Conservation (phyloP, 2,888 invertebrate genomes). For the Baccha elongata region DNA sequence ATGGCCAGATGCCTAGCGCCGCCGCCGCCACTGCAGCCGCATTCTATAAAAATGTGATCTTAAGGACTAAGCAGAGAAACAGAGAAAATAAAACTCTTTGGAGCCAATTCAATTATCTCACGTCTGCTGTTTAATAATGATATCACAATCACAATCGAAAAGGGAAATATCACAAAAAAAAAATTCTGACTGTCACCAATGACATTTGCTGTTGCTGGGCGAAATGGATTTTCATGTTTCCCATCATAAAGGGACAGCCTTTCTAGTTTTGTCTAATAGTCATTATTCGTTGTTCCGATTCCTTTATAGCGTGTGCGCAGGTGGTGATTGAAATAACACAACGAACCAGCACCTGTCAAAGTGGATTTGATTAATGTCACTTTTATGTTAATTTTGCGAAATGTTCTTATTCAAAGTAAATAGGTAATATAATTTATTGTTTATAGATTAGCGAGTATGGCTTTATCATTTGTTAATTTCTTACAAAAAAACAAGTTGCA, state of each 20-base stretch:
- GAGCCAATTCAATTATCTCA: conserved; percentile 81
- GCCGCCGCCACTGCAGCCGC: conserved; percentile 9
- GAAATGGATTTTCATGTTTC: conserved; percentile 37
- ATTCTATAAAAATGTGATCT: not conserved
- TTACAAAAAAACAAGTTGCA: conserved; percentile 38
- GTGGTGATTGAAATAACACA: conserved; percentile 33
- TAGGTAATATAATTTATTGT: not conserved
- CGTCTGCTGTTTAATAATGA: conserved; percentile 76
- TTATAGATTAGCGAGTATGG: conserved; percentile 33
- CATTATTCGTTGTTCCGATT: conserved; percentile 17
- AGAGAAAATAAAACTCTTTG: conserved; percentile 72
- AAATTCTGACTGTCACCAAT: conserved; percentile 38
- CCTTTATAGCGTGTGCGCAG: conserved; percentile 31
- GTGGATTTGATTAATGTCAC: conserved; percentile 63
- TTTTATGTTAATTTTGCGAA: conserved; percentile 68
- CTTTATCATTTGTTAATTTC: conserved; percentile 33
- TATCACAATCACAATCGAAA: conserved; percentile 46
- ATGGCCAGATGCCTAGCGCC: conserved; percentile 63
- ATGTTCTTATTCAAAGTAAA: conserved; percentile 21
- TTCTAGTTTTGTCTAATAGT: conserved; percentile 48
- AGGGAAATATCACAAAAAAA: conserved; percentile 4
- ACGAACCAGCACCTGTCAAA: conserved; percentile 58
- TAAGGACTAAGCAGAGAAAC: conserved; percentile 16
- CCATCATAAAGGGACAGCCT: conserved; percentile 23
- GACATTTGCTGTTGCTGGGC: conserved; percentile 36